phyloP scores from a whole-genome alignment of 92 coral and sea anemone species.

The Diadumene lineata region DNA sequence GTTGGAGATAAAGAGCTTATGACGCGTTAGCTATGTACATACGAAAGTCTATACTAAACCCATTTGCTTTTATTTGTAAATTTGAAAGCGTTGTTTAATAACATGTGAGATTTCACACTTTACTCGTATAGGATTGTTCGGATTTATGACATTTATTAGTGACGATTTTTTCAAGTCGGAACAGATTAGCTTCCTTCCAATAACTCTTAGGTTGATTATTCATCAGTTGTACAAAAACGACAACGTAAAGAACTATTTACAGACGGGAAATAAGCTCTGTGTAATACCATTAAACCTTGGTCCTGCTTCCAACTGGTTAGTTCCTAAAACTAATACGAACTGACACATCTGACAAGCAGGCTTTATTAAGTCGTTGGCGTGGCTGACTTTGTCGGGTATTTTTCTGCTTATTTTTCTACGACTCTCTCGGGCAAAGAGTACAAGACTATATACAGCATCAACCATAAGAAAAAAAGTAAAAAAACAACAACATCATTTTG shows the following conservation, averaged over 20 bases:
- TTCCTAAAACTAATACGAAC: constrained; percentile 26
- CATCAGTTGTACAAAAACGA: constrained; percentile 5
- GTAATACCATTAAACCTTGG: constrained; percentile 29
- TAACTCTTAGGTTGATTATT: constrained; percentile 13
- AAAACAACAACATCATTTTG: no score
- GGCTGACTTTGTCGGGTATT: constrained; percentile 14
- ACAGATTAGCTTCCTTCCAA: constrained; percentile 20
- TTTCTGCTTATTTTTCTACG: constrained; percentile 12
- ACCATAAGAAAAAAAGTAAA: background rate
- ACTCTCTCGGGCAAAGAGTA: no score
- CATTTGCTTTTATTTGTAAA: constrained; percentile 46
- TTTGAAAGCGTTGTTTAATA: constrained; percentile 38
- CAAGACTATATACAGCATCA: background rate
- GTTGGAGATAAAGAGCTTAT: constrained; percentile 35
- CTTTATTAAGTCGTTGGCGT: constrained; percentile 29
- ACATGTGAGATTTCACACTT: constrained; percentile 38
- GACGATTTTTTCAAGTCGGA: constrained; percentile 28
- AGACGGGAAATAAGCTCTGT: constrained; percentile 16
- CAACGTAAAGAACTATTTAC: constrained; percentile 5
- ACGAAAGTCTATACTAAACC: constrained; percentile 53
- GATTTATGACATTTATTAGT: constrained; percentile 18
- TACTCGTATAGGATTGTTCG: constrained; percentile 25
- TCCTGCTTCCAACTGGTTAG: constrained; percentile 33
- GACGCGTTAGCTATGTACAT: constrained; percentile 56
- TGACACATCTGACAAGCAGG: constrained; percentile 38